A percentile compares a stretch with the other conserved stretches of the same genome.
Evolutionary conservation across 2,888 invertebrate genomes (phyloP).

Genomic region (Ichneumoninae sp.): DNA sequence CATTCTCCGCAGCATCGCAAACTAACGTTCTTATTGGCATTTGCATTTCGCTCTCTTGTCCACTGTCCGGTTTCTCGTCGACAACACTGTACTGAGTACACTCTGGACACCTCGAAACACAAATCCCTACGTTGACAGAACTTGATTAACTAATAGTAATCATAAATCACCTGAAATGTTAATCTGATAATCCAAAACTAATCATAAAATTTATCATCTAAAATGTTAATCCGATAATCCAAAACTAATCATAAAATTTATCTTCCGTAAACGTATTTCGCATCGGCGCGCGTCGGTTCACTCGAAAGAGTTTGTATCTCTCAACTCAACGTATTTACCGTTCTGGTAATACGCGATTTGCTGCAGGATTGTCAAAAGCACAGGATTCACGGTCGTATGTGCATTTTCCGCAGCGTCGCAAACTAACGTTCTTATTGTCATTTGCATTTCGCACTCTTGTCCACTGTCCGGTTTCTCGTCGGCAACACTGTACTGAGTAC

Average conservation of each 20-base stretch:
- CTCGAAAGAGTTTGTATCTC: neutral
- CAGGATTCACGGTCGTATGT: no score
- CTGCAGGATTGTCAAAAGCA: neutral
- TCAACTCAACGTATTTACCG: neutral
- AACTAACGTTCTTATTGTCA: conserved; percentile 51
- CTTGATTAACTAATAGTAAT: no score
- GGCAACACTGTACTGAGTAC: conserved; percentile 13
- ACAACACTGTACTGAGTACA: conserved; percentile 18
- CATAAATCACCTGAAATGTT: no score
- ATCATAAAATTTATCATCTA: no score
- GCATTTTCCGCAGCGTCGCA: conserved; percentile 47
- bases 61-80: conserved; percentile 29
- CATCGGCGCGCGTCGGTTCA: no score
- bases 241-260: neutral
- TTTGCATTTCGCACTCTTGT: conserved; percentile 46
- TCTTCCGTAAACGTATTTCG: neutral
- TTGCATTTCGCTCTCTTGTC: conserved; percentile 44
- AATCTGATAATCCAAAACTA: no score
- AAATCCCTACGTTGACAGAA: no score
- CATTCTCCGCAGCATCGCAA: conserved; percentile 47
- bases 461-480: conserved; percentile 29
- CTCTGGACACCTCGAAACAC: conserved; percentile 16
- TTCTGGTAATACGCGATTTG: neutral
- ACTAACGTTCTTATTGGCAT: conserved; percentile 52
- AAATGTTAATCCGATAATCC: no score